Evolutionary conservation across 2,113 vertebrate genomes (phyloP).

Genomic region (Mus spicilegus): DNA sequence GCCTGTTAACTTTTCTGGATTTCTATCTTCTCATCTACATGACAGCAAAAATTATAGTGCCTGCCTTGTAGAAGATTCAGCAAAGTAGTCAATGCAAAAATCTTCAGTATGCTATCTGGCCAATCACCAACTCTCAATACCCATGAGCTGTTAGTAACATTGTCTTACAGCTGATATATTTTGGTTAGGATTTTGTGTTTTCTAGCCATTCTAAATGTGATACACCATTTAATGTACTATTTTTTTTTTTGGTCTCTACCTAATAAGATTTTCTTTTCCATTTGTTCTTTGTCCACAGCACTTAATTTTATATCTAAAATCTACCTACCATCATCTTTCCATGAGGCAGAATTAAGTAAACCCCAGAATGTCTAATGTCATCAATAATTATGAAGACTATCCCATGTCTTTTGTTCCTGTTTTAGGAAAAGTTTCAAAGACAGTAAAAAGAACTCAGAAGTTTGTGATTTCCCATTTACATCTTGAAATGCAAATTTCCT

Average conservation of each 20-base stretch:
- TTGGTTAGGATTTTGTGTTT: not conserved
- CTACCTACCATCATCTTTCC: not conserved
- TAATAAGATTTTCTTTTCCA: not conserved
- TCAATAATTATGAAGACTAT: not conserved
- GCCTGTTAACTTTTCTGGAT: not conserved
- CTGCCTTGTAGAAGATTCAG: not conserved
- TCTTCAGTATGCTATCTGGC: not conserved
- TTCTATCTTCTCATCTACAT: not conserved
- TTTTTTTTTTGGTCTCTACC: not conserved
- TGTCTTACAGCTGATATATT: not conserved
- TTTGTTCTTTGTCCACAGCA: not conserved
- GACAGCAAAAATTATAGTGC: not conserved
- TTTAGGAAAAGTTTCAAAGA: constrained; percentile 43
- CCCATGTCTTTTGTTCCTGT: not conserved
- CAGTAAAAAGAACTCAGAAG: not conserved
- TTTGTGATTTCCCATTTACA: not conserved
- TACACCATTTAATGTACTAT: not conserved
- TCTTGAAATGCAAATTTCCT: constrained; percentile 20
- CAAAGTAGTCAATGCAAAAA: not conserved
- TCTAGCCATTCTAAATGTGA: not conserved
- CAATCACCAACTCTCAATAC: not conserved
- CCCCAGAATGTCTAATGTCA: not conserved
- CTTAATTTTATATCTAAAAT: not conserved
- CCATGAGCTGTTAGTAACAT: not conserved
- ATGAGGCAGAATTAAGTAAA: not conserved